Evolutionary conservation across 2,888 invertebrate genomes (phyloP), one percentile per base, ranked within the genome.

Genomic region (Hymenopus coronatus): DNA sequence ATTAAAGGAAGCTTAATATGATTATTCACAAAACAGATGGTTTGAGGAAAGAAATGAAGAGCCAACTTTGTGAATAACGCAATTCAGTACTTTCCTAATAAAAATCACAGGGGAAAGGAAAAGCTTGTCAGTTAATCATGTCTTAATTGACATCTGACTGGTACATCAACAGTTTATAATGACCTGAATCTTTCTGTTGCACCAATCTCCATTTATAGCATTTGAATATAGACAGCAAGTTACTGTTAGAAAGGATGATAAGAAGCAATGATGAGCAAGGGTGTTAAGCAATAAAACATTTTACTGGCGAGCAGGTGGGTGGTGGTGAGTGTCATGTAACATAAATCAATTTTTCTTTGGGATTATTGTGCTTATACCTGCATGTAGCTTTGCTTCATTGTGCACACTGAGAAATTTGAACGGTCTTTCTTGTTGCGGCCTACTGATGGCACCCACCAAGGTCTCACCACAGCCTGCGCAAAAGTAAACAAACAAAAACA

Each of bases 341-440:
- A 70, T 70, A 70, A 70, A 70, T 70, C 54, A 70, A 40, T 70
- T 70, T 70, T 70, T 70, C 54, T 70, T 70, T 70, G 54, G 54
- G 54, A 70, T 70, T 70, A 70, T 70, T 70, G 54, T 83, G 83
- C 27, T 85, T 88, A 90, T 93, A 94, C 94, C 93, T 94, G 94
- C 93, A 93, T 93, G 91, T 93, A 94, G 91, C 93, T 93, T 92
- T 94, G 94, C 93, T 93, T 93, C 93, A 93, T 93, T 91, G 93
- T 90, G 87, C 89, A 88, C 90, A 91, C 90, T 83, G 89, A 90
- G 88, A 90, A 90, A 90, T 90, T 90, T 88, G 87, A 89, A 85
- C 88, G 89, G 84, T 89, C 89, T 85, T 90, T 89, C 89, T 90
- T 91, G 89, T 89, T 90, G 84, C 91, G 90, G 88, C 89, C 90